A percentile compares a stretch with the other conserved stretches of the same genome.
Conservation (phyloP, 2,888 invertebrate genomes). For the Philaethria dido region DNA sequence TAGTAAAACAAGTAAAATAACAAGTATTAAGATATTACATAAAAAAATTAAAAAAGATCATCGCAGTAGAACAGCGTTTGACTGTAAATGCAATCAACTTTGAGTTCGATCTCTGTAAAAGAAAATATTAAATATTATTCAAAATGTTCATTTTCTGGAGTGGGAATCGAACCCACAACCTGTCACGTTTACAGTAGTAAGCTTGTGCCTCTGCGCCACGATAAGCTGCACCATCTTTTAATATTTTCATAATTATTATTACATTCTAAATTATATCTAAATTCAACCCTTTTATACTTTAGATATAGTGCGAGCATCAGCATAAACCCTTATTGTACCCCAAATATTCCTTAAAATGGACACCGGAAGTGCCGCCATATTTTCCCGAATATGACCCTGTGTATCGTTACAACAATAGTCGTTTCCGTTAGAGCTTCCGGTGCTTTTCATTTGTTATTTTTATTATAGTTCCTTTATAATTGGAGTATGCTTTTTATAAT, state of each 20-base stretch:
- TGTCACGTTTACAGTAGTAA: too few relatives aligned
- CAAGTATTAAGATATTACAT: too few relatives aligned
- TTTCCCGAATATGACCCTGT: conserved; percentile 61
- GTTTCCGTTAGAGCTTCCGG: conserved; percentile 58
- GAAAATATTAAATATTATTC: too few relatives aligned
- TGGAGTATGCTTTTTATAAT: conserved; percentile 27
- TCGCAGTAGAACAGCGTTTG: too few relatives aligned
- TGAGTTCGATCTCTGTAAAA: too few relatives aligned
- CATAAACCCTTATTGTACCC: conserved; percentile 26
- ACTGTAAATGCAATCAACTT: too few relatives aligned
- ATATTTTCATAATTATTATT: background rate
- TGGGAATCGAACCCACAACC: too few relatives aligned
- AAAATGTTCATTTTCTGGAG: too few relatives aligned
- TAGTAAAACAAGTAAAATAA: too few relatives aligned
- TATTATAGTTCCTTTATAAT: conserved; percentile 45
- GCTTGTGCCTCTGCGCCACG: too few relatives aligned
- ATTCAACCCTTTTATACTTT: background rate
- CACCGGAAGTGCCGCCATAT: conserved; percentile 59
- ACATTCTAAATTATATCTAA: background rate
- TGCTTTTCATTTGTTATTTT: conserved; percentile 46
- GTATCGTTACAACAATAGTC: conserved; percentile 52
- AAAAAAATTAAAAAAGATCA: too few relatives aligned
- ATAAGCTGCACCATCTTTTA: too few relatives aligned
- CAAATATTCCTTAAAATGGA: conserved; percentile 46
- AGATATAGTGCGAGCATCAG: conserved; percentile 4